Percentiles rank a stretch among this genome's conserved stretches.
These are phyloP conservation scores for Malurus alboscapulatus DNA, from an alignment of 2,113 vertebrate genomes.

Conservation along the genomic window DNA sequence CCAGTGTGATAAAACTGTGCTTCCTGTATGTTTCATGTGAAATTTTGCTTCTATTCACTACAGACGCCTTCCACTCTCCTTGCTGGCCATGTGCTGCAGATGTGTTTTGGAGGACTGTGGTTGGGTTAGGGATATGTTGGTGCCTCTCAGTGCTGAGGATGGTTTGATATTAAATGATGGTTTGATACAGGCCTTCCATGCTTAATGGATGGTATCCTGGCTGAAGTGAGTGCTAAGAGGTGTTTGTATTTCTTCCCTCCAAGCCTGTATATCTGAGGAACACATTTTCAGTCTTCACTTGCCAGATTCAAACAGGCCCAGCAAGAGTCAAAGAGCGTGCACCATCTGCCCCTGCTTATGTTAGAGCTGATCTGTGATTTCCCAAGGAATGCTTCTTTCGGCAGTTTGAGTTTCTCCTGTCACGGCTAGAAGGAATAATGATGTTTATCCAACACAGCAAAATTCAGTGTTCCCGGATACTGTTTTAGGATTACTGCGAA, in stretches of 20 bases:
- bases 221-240: background rate
- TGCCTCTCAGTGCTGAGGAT: background rate
- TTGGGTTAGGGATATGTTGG: background rate
- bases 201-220: background rate
- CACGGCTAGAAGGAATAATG: background rate
- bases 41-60: background rate
- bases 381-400: background rate
- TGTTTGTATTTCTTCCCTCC: background rate
- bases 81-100: fast-evolving
- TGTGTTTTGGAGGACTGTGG: fast-evolving
- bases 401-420: conserved; percentile 16
- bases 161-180: background rate
- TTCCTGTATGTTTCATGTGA: background rate
- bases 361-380: background rate
- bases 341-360: conserved; percentile 20
- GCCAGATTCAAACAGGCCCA: background rate
- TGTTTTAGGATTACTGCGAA: background rate
- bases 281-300: background rate
- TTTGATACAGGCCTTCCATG: fast-evolving
- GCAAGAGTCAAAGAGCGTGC: background rate
- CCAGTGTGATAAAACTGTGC: background rate
- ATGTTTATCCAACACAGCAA: background rate
- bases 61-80: background rate
- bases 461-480: background rate
- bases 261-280: background rate